A percentile compares a stretch with the other conserved stretches of the same genome.
Conservation (phyloP, 2,888 invertebrate genomes). For the Pherbina coryleti region DNA sequence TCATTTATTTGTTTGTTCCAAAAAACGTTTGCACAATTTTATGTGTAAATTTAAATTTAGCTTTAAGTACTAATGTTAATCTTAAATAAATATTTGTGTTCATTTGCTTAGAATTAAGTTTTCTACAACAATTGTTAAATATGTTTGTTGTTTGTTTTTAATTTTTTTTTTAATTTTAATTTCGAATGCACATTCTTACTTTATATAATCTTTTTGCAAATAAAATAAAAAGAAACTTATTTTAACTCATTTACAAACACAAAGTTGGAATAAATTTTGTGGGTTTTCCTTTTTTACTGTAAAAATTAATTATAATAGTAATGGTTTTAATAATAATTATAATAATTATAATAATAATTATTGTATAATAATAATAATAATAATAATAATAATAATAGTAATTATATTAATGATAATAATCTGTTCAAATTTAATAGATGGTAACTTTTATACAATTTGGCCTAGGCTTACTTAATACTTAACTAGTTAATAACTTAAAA, state of each 20-base stretch:
- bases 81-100: slow-evolving; percentile 38
- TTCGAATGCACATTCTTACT: neutral
- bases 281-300: neutral
- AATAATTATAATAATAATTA: neutral
- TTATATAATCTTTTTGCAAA: neutral
- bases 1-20: slow-evolving; percentile 37
- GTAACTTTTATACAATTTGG: slow-evolving; percentile 35
- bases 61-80: slow-evolving; percentile 30
- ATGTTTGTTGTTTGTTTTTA: neutral
- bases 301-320: slow-evolving; percentile 10
- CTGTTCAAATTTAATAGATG: neutral
- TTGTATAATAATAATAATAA: neutral
- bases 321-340: neutral
- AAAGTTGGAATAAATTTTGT: too few species aligned
- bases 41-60: slow-evolving; percentile 35
- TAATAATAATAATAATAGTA: neutral
- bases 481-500: slow-evolving; percentile 33
- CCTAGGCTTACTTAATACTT: slow-evolving; percentile 26
- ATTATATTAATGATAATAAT: slow-evolving; percentile 3
- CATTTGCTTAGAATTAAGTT: slow-evolving; percentile 31
- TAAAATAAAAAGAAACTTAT: neutral
- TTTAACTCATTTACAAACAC: neutral
- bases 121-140: slow-evolving; percentile 28
- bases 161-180: neutral
- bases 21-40: slow-evolving; percentile 30